Base-by-base conservation (phyloP, 2,113 vertebrate species). In the Gadus chalcogrammus region DNA sequence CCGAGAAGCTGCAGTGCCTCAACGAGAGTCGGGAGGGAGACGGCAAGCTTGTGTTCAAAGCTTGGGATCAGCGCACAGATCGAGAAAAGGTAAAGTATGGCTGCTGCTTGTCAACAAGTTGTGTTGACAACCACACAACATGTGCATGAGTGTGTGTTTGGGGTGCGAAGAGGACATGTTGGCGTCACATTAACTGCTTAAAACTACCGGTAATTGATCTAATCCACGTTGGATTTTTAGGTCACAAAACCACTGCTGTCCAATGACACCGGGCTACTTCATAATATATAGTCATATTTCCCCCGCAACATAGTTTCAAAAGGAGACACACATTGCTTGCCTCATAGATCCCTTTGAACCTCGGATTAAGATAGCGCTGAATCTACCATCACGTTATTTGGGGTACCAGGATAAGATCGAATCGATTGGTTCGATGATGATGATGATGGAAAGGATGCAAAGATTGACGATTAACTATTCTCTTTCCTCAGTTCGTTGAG, bases 21-120 rank as follows among this genome's bases (percentile, higher is more conserved):
- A 99, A 98, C 83, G 97, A 98, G 91, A 95, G 94, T 79, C 86
- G 92, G 0, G 96, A 98, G 70, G 95, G 96, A 20, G 95, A 95
- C 79, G 97, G 96, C 0, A 95, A 90, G 27, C 90, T 91, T 56
- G 96, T 99, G 68, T 97, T 99, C 88, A 96, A 96, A 61, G 93
- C 96, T 2, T 98, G 96, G 96, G 95, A 98, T 58, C 90, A 94
- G 76, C 94, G 96, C 16, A 84, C 82, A 1, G 93, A 97, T 63
- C 90, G 94, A 60, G 83, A 90, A 11, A 92, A 93, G 96, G 97
- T 98, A 88, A 64, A 11, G 7, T 24, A 35, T 35, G 31, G 31
- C 31, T 35, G 28, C 28, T 22, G 17, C 58, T 61, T 15, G n/a
- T 15, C 55, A 58, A 17, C 15, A 17, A 18, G 58, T 2, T 7